A percentile compares a stretch with the other conserved stretches of the same genome.
Evolutionary conservation across 2,113 vertebrate genomes (phyloP).

Genomic region (Sebastes fasciatus): DNA sequence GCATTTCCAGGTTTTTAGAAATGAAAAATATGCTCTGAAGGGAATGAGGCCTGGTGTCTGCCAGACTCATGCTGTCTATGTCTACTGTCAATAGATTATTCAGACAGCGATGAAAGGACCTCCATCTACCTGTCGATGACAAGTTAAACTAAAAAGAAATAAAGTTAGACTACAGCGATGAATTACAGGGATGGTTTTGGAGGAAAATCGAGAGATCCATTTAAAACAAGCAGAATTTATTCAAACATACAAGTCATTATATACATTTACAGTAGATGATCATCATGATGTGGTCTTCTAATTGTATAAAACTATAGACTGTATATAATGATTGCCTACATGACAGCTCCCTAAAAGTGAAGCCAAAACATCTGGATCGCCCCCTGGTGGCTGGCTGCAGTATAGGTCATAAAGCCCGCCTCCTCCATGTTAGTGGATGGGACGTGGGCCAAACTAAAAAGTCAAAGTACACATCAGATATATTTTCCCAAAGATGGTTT

Average conservation of each 20-base stretch:
- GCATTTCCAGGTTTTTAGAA: slow-evolving; percentile 62
- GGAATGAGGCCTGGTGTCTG: neutral
- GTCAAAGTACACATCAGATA: too few relatives aligned
- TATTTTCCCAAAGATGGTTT: too few relatives aligned
- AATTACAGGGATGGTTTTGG: neutral
- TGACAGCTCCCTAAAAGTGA: too few relatives aligned
- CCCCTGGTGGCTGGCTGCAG: too few relatives aligned
- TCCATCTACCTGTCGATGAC: neutral
- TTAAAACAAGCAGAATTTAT: slow-evolving; percentile 31
- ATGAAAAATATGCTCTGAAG: slow-evolving; percentile 40
- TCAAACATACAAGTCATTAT: slow-evolving; percentile 11
- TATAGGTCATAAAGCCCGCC: too few relatives aligned
- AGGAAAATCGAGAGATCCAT: neutral
- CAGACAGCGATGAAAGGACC: neutral
- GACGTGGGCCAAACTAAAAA: too few relatives aligned
- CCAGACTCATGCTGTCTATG: slow-evolving; percentile 15
- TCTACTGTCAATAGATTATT: slow-evolving; percentile 35
- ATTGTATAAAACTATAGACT: slow-evolving; percentile 1
- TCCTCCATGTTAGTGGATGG: too few relatives aligned
- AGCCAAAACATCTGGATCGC: too few relatives aligned
- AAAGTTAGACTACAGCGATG: neutral
- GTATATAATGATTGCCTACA: too few relatives aligned
- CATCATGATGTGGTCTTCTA: neutral
- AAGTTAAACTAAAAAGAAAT: slow-evolving; percentile 9
- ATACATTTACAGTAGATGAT: slow-evolving; percentile 17